A percentile compares a stretch with the other conserved stretches of the same genome.
phyloP scores from a whole-genome alignment of 2,113 vertebrate genomes.

The Xiphias gladius region DNA sequence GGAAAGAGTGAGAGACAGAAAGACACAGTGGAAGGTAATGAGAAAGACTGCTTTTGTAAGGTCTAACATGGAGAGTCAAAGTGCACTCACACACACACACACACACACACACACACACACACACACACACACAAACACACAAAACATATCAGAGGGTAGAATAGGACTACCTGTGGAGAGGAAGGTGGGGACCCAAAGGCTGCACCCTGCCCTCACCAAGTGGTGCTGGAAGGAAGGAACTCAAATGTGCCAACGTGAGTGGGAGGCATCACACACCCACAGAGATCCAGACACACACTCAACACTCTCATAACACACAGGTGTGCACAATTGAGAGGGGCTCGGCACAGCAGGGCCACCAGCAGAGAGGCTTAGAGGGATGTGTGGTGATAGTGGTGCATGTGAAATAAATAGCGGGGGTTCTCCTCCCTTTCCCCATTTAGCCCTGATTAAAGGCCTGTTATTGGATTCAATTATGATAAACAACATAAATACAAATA shows the following conservation, averaged over 20 bases:
- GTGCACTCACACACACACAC: constrained; percentile 16
- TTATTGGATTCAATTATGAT: constrained; percentile 9
- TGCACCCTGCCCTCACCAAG: constrained; percentile 75
- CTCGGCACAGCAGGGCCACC: constrained; percentile 62
- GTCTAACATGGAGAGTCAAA: constrained; percentile 33
- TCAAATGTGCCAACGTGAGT: constrained; percentile 69
- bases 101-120: constrained; percentile 36
- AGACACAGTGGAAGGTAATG: constrained; percentile 27
- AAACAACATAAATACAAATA: constrained; percentile 10
- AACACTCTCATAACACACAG: constrained; percentile 50
- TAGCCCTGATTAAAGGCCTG: neutral
- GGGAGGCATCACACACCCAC: constrained; percentile 48
- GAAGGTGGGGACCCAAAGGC: constrained; percentile 69
- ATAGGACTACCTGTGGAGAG: constrained; percentile 63
- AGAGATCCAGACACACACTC: constrained; percentile 23
- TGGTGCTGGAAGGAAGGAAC: constrained; percentile 78
- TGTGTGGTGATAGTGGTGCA: constrained; percentile 25
- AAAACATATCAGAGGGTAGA: constrained; percentile 47
- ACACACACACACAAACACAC: constrained; percentile 26
- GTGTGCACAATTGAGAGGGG: constrained; percentile 60
- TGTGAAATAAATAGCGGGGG: constrained; percentile 15
- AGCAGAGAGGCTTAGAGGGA: constrained; percentile 58
- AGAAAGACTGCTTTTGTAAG: constrained; percentile 36
- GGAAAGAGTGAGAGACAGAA: constrained; percentile 6
- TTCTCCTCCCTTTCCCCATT: neutral